A percentile compares a stretch with the other conserved stretches of the same genome.
These are phyloP conservation scores for Archegozetes longisetosus DNA, from an alignment of 1,140 invertebrate genomes.

Conservation along the genomic window DNA sequence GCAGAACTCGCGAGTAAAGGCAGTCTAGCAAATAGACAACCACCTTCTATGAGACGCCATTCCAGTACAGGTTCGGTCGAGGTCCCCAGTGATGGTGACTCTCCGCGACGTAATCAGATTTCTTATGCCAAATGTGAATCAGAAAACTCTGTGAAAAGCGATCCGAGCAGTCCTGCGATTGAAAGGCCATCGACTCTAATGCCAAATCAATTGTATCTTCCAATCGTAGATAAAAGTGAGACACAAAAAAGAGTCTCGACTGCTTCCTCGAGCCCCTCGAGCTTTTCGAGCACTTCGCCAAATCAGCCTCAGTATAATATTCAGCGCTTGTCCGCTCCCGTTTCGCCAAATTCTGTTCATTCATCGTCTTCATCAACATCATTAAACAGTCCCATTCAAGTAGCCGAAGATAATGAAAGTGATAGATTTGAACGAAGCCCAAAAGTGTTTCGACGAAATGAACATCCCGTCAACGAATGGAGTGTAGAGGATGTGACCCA, in stretches of 20 bases:
- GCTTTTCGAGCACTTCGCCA: conserved; percentile 13
- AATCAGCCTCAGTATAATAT: conserved; percentile 12
- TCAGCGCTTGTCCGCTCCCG: neutral
- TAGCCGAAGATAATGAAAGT: no score
- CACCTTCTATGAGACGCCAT: conserved; percentile 35
- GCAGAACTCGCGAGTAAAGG: conserved; percentile 63
- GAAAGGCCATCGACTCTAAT: neutral
- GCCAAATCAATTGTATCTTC: no score
- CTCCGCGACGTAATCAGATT: no score
- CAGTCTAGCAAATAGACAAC: conserved; percentile 36
- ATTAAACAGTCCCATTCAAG: neutral
- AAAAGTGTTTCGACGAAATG: no score
- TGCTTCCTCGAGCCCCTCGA: no score
- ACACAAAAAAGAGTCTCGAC: neutral
- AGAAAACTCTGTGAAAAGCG: neutral
- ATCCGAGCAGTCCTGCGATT: neutral
- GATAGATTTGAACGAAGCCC: no score
- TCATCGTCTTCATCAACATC: neutral
- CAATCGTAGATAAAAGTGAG: neutral
- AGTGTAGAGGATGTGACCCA: conserved; percentile 73
- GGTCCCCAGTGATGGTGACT: no score
- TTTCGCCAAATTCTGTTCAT: conserved; percentile 36
- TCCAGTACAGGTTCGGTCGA: no score
- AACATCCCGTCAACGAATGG: conserved; percentile 56
- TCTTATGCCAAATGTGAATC: no score